phyloP scores from a whole-genome alignment of 2,797 vertebrate genomes.

The Pseudocheirus occidentalis region DNA sequence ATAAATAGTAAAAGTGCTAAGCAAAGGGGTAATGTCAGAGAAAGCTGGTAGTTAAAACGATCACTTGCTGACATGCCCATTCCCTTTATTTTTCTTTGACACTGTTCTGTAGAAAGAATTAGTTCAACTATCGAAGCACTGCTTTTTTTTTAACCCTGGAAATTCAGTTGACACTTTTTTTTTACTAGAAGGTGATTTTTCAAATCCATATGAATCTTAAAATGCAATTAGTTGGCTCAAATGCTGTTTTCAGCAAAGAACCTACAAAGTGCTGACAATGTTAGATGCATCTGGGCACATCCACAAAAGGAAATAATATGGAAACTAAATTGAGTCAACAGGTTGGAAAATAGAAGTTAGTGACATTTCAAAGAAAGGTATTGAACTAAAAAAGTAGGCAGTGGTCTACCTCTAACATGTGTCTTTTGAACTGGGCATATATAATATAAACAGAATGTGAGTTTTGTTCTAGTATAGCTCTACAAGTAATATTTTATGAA shows the following conservation, averaged over 20 bases:
- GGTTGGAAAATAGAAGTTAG: background rate
- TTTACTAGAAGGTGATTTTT: conserved; percentile 25
- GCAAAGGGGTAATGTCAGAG: conserved; percentile 45
- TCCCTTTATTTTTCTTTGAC: conserved; percentile 52
- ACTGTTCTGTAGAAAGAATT: conserved; percentile 44
- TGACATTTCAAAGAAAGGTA: conserved; percentile 15
- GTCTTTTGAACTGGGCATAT: background rate
- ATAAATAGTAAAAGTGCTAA: conserved; percentile 68
- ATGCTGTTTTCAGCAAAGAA: conserved; percentile 37
- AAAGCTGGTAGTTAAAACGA: conserved; percentile 68
- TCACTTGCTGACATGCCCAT: conserved; percentile 56
- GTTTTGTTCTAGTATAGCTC: conserved; percentile 25
- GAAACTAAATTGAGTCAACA: background rate
- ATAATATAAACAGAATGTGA: background rate
- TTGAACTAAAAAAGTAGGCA: background rate
- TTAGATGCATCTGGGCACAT: background rate
- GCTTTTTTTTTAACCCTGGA: conserved; percentile 49
- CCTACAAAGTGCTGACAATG: background rate
- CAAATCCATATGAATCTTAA: conserved; percentile 48
- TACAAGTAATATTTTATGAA: conserved; percentile 12
- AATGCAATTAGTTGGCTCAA: background rate
- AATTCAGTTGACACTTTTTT: conserved; percentile 37
- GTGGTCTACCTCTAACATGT: background rate
- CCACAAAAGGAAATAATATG: background rate
- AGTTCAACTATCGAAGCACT: conserved; percentile 25